phyloP scores from a whole-genome alignment of 2,888 invertebrate genomes.

The Tillus elongatus region DNA sequence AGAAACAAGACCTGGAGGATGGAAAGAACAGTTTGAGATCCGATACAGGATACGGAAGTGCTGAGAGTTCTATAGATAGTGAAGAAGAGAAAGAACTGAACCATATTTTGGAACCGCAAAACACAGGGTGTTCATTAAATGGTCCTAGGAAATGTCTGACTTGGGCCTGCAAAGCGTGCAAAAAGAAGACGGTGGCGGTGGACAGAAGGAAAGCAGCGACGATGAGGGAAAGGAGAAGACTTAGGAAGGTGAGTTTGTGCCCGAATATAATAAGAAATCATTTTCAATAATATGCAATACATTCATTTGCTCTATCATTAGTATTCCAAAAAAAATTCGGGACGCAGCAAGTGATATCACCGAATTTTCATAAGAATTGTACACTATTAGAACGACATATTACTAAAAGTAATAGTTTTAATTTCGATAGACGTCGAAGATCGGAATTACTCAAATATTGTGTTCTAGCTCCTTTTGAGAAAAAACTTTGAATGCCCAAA shows the following conservation, averaged over 20 bases:
- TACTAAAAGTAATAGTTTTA: too few relatives aligned
- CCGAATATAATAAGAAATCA: background rate
- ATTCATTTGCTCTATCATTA: too few relatives aligned
- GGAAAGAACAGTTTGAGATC: slow-evolving; percentile 11
- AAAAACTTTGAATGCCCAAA: too few relatives aligned
- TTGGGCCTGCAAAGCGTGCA: slow-evolving; percentile 97
- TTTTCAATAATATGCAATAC: background rate
- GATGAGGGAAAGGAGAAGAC: slow-evolving; percentile 80
- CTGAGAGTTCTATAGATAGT: slow-evolving; percentile 36
- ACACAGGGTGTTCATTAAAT: slow-evolving; percentile 31
- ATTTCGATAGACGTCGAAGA: too few relatives aligned
- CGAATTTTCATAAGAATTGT: too few relatives aligned
- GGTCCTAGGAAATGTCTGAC: slow-evolving; percentile 72
- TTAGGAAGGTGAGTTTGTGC: slow-evolving; percentile 68
- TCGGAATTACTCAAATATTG: too few relatives aligned
- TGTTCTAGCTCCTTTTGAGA: too few relatives aligned
- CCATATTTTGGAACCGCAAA: slow-evolving; percentile 43
- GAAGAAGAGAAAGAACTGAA: slow-evolving; percentile 37
- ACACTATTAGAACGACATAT: too few relatives aligned
- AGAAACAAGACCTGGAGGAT: too few relatives aligned
- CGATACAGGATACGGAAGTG: slow-evolving; percentile 33
- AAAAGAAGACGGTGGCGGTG: slow-evolving; percentile 89
- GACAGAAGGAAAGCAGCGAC: slow-evolving; percentile 97
- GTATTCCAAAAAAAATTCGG: too few relatives aligned
- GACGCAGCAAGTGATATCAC: too few relatives aligned